These are phyloP conservation scores for Gallinago undulata DNA, from an alignment of 2,113 vertebrate genomes.

Conservation along the genomic window DNA sequence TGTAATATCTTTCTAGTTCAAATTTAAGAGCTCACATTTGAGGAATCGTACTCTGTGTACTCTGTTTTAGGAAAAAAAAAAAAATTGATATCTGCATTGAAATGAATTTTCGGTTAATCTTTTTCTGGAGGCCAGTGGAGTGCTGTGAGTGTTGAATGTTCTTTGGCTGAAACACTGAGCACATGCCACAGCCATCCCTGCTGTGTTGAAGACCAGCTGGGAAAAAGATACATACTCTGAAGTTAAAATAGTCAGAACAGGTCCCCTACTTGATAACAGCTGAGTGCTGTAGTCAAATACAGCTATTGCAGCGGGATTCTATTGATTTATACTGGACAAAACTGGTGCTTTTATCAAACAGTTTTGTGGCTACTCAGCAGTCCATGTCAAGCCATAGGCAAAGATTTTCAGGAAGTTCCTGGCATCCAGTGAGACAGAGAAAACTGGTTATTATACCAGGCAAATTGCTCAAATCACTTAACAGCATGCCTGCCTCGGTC, in stretches of 20 bases:
- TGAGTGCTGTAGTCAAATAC: conserved; percentile 26
- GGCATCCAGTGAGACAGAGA: conserved; percentile 60
- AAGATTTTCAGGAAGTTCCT: conserved; percentile 65
- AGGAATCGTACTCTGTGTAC: background rate
- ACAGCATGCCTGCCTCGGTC: conserved; percentile 64
- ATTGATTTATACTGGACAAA: conserved; percentile 67
- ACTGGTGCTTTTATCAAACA: conserved; percentile 60
- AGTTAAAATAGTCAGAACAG: conserved; percentile 49
- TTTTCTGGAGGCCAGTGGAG: background rate
- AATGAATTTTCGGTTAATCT: conserved; percentile 3
- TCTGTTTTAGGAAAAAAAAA: background rate
- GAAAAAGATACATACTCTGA: conserved; percentile 7
- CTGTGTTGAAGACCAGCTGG: conserved; percentile 41
- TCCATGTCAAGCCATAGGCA: conserved; percentile 57
- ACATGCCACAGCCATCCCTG: background rate
- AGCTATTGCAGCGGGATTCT: conserved; percentile 32
- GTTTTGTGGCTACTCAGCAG: conserved; percentile 66
- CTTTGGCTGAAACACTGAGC: conserved; percentile 42
- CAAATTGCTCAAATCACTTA: conserved; percentile 71
- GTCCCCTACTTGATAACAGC: conserved; percentile 45
- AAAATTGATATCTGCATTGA: background rate
- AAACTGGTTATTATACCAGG: conserved; percentile 65
- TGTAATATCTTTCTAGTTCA: background rate
- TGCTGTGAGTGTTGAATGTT: background rate
- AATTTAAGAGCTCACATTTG: background rate